A percentile compares a stretch with the other conserved stretches of the same genome.
Conservation (phyloP, 2,797 vertebrate species). For the Gymnothorax javanicus region DNA sequence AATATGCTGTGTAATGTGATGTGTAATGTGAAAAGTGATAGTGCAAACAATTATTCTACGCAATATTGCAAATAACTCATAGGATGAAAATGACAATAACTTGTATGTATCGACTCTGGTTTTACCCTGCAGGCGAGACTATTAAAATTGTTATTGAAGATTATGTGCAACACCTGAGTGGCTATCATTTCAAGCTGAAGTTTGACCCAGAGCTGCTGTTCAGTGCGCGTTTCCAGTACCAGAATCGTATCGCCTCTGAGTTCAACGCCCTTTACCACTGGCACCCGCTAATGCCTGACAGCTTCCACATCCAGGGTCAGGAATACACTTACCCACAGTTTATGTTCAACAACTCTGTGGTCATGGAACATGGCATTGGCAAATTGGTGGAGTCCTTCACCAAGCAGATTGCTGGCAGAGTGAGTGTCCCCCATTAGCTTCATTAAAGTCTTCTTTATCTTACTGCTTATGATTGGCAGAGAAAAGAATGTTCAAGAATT, state of each 20-base stretch:
- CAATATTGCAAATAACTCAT: not conserved
- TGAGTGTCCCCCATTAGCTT: conserved; percentile 60
- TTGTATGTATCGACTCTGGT: not conserved
- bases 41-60: not conserved
- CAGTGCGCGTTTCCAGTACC: conserved; percentile 90
- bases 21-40: not conserved
- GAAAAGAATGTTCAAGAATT: not conserved
- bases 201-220: conserved; percentile 96
- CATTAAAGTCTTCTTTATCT: not conserved
- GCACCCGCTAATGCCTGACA: conserved; percentile 94
- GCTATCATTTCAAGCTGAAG: conserved; percentile 95
- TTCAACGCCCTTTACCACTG: conserved; percentile 98
- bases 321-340: conserved; percentile 91
- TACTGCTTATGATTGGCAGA: not conserved
- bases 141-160: conserved; percentile 99
- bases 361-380: conserved; percentile 86
- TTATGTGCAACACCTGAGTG: conserved; percentile 95
- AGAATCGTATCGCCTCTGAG: conserved; percentile 93
- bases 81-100: not conserved
- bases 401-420: conserved; percentile 90
- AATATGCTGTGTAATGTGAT: not conserved
- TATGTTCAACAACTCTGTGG: conserved; percentile 90
- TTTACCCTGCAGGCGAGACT: conserved; percentile 81
- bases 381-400: conserved; percentile 91
- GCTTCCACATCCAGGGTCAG: conserved; percentile 82